Evolutionary conservation across 2,113 vertebrate genomes (phyloP), one percentile per base, ranked within the genome.

Genomic region (Poecilia latipinna): DNA sequence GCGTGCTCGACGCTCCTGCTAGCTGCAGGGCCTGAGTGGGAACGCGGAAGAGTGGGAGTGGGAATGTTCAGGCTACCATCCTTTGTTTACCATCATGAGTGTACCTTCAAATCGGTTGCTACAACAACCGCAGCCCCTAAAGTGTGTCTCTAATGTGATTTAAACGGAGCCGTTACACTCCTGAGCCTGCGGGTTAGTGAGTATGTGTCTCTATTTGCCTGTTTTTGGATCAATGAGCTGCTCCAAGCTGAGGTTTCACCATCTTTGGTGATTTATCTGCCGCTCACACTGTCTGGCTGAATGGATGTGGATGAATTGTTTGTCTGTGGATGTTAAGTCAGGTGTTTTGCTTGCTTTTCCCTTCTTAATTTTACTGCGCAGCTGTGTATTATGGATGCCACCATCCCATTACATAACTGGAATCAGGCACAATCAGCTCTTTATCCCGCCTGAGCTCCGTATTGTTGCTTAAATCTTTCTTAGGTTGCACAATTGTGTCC

Each of bases 71-170:
- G 48, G 71, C 72, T 68, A 19, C 66, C 90, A 71, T 89, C 90
- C 91, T 92, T 93, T 92, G 91, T 93, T 93, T 92, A 93, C 90
- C 90, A 82, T 90, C 83, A 77, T 39, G 78, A 51, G 33, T 77
- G 87, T 74, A 72, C 64, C 63, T 75, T 75, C 48, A 79, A 82
- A 78, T 75, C 29, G 75, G 75, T 79, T 82, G 42, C 79, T 85
- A 75, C 85, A 83, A 72, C 78, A 86, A 67, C 4, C 33, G 13
- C 12, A 74, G 28, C 70, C 26, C 39, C 24, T 31, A 7, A 10
- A 44, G 35, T 42, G 29, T 19, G 44, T 0, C 8, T 65, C 12
- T 26, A 33, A 33, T 2, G 0, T 3, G 70, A 61, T 42, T 61
- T 60, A 65, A 76, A 15, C 7, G 7, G 48, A 71, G 54, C 28